Percentiles rank a stretch among this genome's conserved stretches.
These are phyloP conservation scores for Brenthis hecate DNA, from an alignment of 2,888 invertebrate species.

Conservation along the genomic window DNA sequence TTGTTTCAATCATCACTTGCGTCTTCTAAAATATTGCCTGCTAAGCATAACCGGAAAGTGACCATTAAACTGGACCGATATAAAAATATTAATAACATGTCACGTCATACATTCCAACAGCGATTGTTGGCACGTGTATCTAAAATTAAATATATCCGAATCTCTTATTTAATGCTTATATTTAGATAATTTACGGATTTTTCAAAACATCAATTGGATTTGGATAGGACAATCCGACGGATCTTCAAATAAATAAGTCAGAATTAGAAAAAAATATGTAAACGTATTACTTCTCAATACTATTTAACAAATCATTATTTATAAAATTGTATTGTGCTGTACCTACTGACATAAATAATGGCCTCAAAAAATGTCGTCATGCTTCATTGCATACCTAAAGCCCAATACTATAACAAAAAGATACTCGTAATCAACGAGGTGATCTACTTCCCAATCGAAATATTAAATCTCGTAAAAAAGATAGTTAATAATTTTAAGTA, in stretches of 20 bases:
- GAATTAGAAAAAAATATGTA: slow-evolving; percentile 30
- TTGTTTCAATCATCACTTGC: slow-evolving; percentile 63
- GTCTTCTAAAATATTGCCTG: slow-evolving; percentile 53
- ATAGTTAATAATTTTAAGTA: slow-evolving; percentile 74
- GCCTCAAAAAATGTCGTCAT: slow-evolving; percentile 57
- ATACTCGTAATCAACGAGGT: slow-evolving; percentile 74
- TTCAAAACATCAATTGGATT: too few relatives aligned
- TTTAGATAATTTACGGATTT: neutral
- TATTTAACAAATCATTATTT: slow-evolving; percentile 56
- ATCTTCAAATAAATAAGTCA: slow-evolving; percentile 22
- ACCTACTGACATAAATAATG: slow-evolving; percentile 55
- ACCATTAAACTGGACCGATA: slow-evolving; percentile 68
- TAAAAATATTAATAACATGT: slow-evolving; percentile 70
- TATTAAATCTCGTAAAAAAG: slow-evolving; percentile 74
- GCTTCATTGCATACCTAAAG: slow-evolving; percentile 57
- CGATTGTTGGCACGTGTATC: slow-evolving; percentile 33
- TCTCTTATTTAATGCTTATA: slow-evolving; percentile 5
- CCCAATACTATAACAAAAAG: slow-evolving; percentile 73
- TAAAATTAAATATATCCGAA: slow-evolving; percentile 25
- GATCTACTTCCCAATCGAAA: slow-evolving; percentile 76
- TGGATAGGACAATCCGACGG: too few relatives aligned
- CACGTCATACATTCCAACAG: slow-evolving; percentile 27
- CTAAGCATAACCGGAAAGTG: slow-evolving; percentile 66
- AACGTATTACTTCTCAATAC: slow-evolving; percentile 32
- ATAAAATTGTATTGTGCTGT: slow-evolving; percentile 58